phyloP scores from a whole-genome alignment of 2,888 invertebrate species.

The Elaeidobius kamerunicus region DNA sequence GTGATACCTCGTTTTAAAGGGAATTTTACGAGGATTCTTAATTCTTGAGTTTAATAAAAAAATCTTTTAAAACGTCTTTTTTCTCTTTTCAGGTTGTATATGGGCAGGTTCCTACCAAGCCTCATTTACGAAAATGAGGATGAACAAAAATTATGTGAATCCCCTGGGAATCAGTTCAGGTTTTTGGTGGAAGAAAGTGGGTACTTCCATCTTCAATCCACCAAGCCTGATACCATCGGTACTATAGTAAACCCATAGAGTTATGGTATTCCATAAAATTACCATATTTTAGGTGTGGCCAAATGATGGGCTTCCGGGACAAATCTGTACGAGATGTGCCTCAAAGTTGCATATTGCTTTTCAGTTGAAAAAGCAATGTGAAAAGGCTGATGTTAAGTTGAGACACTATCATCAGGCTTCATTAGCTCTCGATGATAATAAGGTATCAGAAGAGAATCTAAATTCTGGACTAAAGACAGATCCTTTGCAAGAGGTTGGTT shows the following conservation, averaged over 20 bases:
- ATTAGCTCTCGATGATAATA: slow-evolving; percentile 9
- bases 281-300: slow-evolving; percentile 52
- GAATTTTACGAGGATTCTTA: neutral
- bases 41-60: no score
- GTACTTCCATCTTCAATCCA: slow-evolving; percentile 76
- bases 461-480: no score
- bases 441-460: slow-evolving; percentile 11
- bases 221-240: slow-evolving; percentile 89
- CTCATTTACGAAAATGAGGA: slow-evolving; percentile 57
- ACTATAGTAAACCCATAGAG: slow-evolving; percentile 22
- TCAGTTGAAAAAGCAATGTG: slow-evolving; percentile 51
- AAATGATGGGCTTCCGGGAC: slow-evolving; percentile 50
- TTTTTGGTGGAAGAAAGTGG: slow-evolving; percentile 55
- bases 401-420: slow-evolving; percentile 43
- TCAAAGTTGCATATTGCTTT: slow-evolving; percentile 50
- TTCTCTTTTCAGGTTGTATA: slow-evolving; percentile 36
- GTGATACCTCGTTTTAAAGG: no score
- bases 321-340: slow-evolving; percentile 51
- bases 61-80: no score
- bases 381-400: slow-evolving; percentile 50
- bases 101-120: slow-evolving; percentile 57
- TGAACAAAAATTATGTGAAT: slow-evolving; percentile 54
- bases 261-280: neutral
- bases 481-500: no score
- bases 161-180: slow-evolving; percentile 47